phyloP scores from a whole-genome alignment of 2,797 vertebrate species.

The Leptodactylus fallax region DNA sequence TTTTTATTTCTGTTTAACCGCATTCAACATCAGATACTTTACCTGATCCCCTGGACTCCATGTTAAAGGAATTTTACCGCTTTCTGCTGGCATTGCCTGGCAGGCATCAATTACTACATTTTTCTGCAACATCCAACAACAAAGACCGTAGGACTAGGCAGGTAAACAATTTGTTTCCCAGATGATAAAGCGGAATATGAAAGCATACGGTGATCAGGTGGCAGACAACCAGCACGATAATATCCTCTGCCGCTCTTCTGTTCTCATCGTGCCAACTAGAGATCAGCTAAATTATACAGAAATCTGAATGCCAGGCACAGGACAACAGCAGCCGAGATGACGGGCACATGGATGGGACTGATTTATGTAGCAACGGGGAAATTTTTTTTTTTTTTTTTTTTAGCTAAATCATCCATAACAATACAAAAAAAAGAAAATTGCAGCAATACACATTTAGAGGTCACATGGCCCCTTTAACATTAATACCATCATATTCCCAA shows the following conservation, averaged over 20 bases:
- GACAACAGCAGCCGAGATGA: no score
- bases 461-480: no score
- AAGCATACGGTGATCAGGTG: background rate
- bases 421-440: no score
- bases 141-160: background rate
- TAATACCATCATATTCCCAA: no score
- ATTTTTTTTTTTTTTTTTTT: no score
- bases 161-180: background rate
- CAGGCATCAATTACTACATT: background rate
- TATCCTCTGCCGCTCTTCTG: background rate
- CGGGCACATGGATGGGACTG: no score
- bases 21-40: background rate
- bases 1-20: background rate
- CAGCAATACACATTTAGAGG: no score
- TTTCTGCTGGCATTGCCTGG: background rate
- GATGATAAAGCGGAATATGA: background rate
- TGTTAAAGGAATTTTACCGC: background rate
- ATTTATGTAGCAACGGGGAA: no score
- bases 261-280: background rate
- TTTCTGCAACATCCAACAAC: background rate
- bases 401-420: no score
- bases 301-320: background rate
- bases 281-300: background rate
- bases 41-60: background rate
- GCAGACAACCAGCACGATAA: background rate